These are phyloP conservation scores for Odobenus rosmarus DNA, from an alignment of 2,113 vertebrate genomes.

Conservation along the genomic window DNA sequence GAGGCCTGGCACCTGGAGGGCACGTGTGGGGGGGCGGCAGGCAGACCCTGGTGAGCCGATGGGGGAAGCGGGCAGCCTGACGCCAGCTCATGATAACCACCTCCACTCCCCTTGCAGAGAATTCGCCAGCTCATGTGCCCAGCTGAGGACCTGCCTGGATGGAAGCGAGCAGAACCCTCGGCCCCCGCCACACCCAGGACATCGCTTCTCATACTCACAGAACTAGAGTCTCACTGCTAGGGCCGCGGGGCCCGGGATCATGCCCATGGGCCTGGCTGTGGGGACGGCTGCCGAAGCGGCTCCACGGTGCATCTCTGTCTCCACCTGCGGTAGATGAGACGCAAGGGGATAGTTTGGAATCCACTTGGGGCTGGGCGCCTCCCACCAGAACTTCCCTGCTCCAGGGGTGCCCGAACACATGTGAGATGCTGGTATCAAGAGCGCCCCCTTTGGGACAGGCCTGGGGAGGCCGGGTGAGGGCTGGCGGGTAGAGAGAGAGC, in stretches of 20 bases:
- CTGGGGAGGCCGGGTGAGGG: constrained; percentile 7
- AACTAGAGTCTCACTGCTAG: constrained; percentile 85
- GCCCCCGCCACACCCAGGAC: constrained; percentile 61
- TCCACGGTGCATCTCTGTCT: neutral
- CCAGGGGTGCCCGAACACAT: constrained; percentile 29
- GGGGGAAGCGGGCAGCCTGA: neutral
- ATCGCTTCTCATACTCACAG: constrained; percentile 76
- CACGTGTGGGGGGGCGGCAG: neutral
- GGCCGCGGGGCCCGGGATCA: neutral
- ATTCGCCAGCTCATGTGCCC: constrained; percentile 85
- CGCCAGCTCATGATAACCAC: neutral
- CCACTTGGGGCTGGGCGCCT: neutral
- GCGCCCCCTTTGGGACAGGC: neutral
- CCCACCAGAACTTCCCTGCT: neutral
- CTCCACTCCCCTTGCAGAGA: constrained; percentile 82
- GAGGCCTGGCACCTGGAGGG: neutral
- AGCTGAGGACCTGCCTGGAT: constrained; percentile 84
- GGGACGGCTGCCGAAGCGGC: neutral
- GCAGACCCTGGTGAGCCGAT: neutral
- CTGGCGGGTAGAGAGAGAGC: neutral
- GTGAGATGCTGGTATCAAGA: neutral
- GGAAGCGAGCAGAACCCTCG: neutral
- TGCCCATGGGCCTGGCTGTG: neutral
- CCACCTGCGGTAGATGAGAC: neutral
- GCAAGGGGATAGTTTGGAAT: neutral